These are phyloP conservation scores for Sebastes melanostomus DNA, from an alignment of 2,797 vertebrate species.

Conservation along the genomic window DNA sequence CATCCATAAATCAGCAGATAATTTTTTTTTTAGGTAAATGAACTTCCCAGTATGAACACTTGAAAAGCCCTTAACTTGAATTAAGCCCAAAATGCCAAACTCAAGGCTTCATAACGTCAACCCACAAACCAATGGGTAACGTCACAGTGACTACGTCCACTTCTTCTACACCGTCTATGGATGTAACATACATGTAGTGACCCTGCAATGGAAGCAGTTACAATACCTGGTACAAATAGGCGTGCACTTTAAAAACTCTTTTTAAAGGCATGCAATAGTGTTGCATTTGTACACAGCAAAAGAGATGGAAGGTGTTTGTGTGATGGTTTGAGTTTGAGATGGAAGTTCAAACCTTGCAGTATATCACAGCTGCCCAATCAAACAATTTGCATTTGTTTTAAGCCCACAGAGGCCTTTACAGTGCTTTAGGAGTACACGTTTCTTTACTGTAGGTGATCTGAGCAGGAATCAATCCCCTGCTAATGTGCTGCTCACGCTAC, in stretches of 20 bases:
- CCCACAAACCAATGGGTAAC: too few relatives aligned
- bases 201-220: neutral
- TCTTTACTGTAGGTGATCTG: neutral
- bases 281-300: neutral
- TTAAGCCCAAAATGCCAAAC: too few relatives aligned
- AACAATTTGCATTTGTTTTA: neutral
- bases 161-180: too few relatives aligned
- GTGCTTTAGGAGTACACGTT: neutral
- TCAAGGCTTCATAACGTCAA: too few relatives aligned
- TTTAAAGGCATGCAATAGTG: too few relatives aligned
- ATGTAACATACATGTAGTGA: neutral
- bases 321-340: neutral
- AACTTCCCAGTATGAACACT: too few relatives aligned
- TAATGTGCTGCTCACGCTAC: neutral
- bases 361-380: neutral
- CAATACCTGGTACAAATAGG: neutral
- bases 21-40: too few relatives aligned
- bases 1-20: too few relatives aligned
- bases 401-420: neutral
- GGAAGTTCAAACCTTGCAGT: neutral
- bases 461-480: neutral
- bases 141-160: too few relatives aligned
- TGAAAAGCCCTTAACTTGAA: too few relatives aligned
- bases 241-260: neutral
- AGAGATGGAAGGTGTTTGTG: neutral